These are phyloP conservation scores for Eristalinus aeneus DNA, from an alignment of 2,888 invertebrate genomes.

Conservation along the genomic window DNA sequence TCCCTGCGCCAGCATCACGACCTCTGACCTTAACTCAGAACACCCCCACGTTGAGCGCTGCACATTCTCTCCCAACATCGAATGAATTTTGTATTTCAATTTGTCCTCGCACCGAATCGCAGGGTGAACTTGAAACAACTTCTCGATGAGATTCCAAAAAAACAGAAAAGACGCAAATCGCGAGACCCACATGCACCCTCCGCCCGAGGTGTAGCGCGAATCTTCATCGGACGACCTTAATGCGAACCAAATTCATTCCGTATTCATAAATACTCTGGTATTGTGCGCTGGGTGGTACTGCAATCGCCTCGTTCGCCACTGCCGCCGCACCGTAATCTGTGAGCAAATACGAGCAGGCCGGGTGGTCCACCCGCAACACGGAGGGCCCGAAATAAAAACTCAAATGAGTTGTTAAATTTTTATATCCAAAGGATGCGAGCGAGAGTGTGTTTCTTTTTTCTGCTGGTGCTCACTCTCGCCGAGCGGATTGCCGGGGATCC, in stretches of 20 bases:
- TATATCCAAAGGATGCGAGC: not conserved
- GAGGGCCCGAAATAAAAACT: not conserved
- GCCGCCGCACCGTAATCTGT: not conserved
- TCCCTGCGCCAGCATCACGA: not conserved
- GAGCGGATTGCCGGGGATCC: not conserved
- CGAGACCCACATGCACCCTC: not conserved
- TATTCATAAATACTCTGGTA: conserved; percentile 9
- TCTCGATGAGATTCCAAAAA: not conserved
- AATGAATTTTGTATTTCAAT: conserved; percentile 1
- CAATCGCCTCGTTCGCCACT: not conserved
- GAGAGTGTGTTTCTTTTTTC: not conserved
- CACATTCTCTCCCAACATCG: not conserved
- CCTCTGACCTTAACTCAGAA: not conserved
- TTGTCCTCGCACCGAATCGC: not conserved
- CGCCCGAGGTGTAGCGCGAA: not conserved
- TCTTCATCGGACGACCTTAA: not conserved
- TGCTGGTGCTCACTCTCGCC: not conserved
- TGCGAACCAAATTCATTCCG: conserved; percentile 9
- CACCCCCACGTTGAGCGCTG: not conserved
- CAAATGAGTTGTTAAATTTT: not conserved
- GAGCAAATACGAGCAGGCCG: not conserved
- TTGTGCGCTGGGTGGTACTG: not conserved
- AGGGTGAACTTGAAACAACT: too few relatives aligned
- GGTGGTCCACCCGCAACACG: not conserved
- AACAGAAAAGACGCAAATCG: not conserved